Evolutionary conservation across 2,113 vertebrate species (phyloP).

Genomic region (Chaetorhynchus papuensis): DNA sequence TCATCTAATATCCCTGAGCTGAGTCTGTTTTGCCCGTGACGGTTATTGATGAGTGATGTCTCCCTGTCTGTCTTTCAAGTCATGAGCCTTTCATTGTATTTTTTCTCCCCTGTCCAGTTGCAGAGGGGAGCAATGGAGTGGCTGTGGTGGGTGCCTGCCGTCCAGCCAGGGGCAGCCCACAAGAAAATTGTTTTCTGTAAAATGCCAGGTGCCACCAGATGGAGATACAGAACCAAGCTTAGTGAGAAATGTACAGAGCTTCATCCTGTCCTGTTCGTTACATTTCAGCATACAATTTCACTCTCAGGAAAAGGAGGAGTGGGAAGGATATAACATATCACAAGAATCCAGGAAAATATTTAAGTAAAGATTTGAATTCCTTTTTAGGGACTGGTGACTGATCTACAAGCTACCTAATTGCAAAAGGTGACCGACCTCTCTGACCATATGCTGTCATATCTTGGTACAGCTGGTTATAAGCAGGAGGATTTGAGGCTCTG

Average conservation of each 20-base stretch:
- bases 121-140: not conserved
- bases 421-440: not conserved
- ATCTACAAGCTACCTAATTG: not conserved
- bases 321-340: not conserved
- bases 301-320: not conserved
- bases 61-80: not conserved
- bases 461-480: not conserved
- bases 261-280: not conserved
- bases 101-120: not conserved
- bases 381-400: not conserved
- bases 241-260: not conserved
- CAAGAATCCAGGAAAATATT: not conserved
- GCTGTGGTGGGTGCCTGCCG: not conserved
- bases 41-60: not conserved
- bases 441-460: not conserved
- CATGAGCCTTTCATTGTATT: not conserved
- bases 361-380: not conserved
- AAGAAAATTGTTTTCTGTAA: not conserved
- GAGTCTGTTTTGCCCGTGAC: not conserved
- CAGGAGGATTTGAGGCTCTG: not conserved
- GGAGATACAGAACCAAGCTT: not conserved
- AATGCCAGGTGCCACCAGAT: not conserved
- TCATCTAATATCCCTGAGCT: rapidly evolving
- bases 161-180: not conserved
- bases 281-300: not conserved